Conservation (phyloP, 2,797 vertebrate species). For the Neomorphus geoffroyi region DNA sequence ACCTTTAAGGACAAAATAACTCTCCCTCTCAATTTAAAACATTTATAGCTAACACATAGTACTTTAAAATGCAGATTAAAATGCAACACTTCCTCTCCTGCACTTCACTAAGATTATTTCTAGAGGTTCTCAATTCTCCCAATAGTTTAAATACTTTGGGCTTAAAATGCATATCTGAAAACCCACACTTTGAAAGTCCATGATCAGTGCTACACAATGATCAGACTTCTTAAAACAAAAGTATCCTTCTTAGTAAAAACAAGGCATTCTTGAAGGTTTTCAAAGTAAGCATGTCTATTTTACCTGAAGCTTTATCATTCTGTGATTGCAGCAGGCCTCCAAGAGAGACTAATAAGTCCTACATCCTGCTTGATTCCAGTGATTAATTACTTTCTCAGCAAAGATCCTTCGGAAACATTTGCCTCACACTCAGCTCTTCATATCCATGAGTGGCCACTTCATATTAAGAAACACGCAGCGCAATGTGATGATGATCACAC, state of each 20-base stretch:
- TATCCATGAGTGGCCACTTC: neutral
- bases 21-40: neutral
- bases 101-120: neutral
- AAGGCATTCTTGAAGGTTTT: neutral
- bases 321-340: neutral
- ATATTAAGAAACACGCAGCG: neutral
- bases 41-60: neutral
- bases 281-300: neutral
- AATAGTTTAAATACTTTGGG: neutral
- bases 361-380: rapidly evolving
- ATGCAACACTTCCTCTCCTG: neutral
- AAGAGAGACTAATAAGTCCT: neutral
- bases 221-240: neutral
- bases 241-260: neutral
- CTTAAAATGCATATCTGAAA: neutral
- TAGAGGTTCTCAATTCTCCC: neutral
- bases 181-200: neutral
- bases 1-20: neutral
- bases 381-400: neutral
- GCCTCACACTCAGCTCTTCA: neutral
- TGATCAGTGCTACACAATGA: rapidly evolving
- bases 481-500: neutral
- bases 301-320: neutral
- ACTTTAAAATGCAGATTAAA: neutral
- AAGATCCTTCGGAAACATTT: neutral